phyloP scores from a whole-genome alignment of 1,140 invertebrate genomes.

The Penaeus vannamei region DNA sequence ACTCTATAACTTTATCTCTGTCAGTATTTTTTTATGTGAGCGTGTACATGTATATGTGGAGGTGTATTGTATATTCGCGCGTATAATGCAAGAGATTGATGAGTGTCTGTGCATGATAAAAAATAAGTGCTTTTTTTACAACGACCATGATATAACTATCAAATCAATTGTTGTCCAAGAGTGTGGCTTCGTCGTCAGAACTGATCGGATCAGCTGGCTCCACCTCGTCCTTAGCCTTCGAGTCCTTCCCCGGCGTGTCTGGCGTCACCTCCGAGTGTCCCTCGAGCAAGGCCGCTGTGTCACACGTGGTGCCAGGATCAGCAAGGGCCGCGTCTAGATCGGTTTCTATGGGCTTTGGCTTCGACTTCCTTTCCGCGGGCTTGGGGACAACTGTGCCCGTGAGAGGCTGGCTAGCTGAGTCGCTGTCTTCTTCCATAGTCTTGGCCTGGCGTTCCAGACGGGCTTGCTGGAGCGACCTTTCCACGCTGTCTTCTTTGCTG shows the following conservation, averaged over 20 bases:
- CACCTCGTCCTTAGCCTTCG: neutral
- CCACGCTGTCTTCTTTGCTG: slow-evolving; percentile 68
- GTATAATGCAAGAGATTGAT: neutral
- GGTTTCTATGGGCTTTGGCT: slow-evolving; percentile 2
- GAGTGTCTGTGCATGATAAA: slow-evolving; percentile 46
- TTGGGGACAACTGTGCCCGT: neutral
- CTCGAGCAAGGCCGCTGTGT: neutral
- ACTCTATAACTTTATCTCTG: neutral
- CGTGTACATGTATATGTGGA: neutral
- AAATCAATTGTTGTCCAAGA: slow-evolving; percentile 16
- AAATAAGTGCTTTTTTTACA: neutral
- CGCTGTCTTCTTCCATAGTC: slow-evolving; percentile 54
- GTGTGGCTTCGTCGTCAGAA: slow-evolving; percentile 42
- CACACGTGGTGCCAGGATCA: neutral
- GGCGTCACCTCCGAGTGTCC: neutral
- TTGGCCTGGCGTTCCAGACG: slow-evolving; percentile 64
- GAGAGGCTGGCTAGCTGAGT: slow-evolving; percentile 7
- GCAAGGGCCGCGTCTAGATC: neutral
- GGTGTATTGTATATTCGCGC: neutral
- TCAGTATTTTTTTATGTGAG: neutral
- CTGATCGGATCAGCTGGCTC: neutral
- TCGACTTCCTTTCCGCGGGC: neutral
- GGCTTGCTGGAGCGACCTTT: slow-evolving; percentile 66
- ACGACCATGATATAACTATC: neutral
- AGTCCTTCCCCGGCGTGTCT: slow-evolving; percentile 14